phyloP scores from a whole-genome alignment of 2,113 vertebrate genomes.

The Sinocyclocheilus anshuiensis region DNA sequence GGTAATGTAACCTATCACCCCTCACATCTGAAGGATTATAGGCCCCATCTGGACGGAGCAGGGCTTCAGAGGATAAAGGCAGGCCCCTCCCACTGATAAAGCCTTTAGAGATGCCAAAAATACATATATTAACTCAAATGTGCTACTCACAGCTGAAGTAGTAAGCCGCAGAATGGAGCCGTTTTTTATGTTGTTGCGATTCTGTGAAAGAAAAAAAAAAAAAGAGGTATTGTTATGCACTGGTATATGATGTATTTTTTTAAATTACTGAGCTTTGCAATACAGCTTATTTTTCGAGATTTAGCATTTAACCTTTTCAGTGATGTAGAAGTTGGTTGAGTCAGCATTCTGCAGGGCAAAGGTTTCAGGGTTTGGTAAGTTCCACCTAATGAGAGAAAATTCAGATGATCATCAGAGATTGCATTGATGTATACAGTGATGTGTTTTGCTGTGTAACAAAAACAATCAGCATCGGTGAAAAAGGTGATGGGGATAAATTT shows the following conservation, averaged over 20 bases:
- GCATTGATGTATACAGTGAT: background rate
- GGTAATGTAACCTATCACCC: constrained; percentile 30
- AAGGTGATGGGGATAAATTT: too few relatives aligned
- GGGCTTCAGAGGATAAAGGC: constrained; percentile 18
- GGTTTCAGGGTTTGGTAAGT: constrained; percentile 86
- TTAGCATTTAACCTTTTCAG: constrained; percentile 85
- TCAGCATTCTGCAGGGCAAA: constrained; percentile 94
- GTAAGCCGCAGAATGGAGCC: constrained; percentile 94
- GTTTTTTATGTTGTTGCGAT: constrained; percentile 98
- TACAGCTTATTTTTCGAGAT: background rate
- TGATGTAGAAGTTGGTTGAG: constrained; percentile 94
- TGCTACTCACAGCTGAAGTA: constrained; percentile 88
- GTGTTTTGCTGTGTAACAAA: too few relatives aligned
- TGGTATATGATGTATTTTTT: background rate
- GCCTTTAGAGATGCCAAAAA: constrained; percentile 6
- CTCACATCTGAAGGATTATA: constrained; percentile 40
- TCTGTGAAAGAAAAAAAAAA: constrained; percentile 69
- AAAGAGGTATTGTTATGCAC: background rate
- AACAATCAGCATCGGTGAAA: too few relatives aligned
- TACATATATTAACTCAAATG: constrained; percentile 17
- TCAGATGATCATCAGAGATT: constrained; percentile 52
- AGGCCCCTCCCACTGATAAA: constrained; percentile 10
- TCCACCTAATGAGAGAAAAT: constrained; percentile 83
- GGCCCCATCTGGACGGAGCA: constrained; percentile 11
- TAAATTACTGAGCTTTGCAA: background rate